Base-by-base conservation (phyloP, 1,140 invertebrate species). In the Chionoecetes opilio region DNA sequence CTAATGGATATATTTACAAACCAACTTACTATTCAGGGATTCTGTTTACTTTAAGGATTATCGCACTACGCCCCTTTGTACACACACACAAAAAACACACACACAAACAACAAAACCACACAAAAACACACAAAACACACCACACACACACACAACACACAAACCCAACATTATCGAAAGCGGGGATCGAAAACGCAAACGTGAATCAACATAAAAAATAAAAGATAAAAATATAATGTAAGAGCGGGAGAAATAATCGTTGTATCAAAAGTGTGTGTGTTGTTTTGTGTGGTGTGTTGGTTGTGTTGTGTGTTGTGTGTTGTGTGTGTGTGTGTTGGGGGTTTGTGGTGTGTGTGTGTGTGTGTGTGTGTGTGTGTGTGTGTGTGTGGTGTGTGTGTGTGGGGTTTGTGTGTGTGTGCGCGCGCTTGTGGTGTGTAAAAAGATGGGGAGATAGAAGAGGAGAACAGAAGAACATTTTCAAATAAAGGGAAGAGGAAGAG, bases 1-100 rank as follows among this genome's bases (percentile, higher is more conserved):
- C n/a, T 75, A 75, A 75, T 75, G n/a, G n/a, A 75, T 75, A 75
- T 75, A 75, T 75, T 75, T 75, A 75, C 63, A 75, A 75, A 75
- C 63, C 63, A 75, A 75, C 63, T n/a, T 75, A 75, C n/a, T 75
- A 75, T 26, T 75, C 63, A 75, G 63, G 21, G n/a, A n/a, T 75
- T n/a, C 26, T 6, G 63, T 75, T n/a, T 75, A 75, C 63, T n/a
- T 75, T 75, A 75, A 75, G 63, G 21, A 75, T 75, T 75, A 75
- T 75, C 63, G 21, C 63, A 26, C 21, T 11, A n/a, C 63, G n/a
- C 21, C 63, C 21, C 21, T 5, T 26, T n/a, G n/a, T n/a, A n/a
- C n/a, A n/a, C n/a, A n/a, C n/a, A n/a, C n/a, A n/a, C n/a, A n/a
- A n/a, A n/a, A n/a, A n/a, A n/a, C n/a, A n/a, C n/a, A n/a, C n/a